These are phyloP conservation scores for Cheiracanthium punctorium DNA, from an alignment of 2,888 invertebrate genomes.

Conservation along the genomic window DNA sequence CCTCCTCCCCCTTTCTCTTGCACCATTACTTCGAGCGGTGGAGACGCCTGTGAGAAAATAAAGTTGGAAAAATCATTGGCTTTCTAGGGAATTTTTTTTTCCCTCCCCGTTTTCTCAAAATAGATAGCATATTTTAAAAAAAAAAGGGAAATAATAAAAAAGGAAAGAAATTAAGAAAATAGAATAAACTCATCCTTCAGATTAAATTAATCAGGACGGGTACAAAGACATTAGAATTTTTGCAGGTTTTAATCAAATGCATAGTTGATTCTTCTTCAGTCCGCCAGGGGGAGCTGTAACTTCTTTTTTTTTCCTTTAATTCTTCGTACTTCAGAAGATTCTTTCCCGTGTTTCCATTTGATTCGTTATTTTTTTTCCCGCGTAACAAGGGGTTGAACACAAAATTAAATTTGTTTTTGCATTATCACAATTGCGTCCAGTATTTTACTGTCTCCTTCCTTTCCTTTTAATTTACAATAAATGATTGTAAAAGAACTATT, in stretches of 20 bases:
- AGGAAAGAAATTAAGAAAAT: too few species aligned
- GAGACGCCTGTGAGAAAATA: background rate
- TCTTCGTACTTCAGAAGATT: constrained; percentile 3
- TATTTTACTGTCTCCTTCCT: too few species aligned
- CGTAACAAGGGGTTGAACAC: constrained; percentile 21
- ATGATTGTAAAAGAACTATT: too few species aligned
- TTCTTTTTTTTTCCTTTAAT: background rate
- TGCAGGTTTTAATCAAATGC: constrained; percentile 58
- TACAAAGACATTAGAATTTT: constrained; percentile 48
- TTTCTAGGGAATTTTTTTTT: background rate
- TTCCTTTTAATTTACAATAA: too few species aligned
- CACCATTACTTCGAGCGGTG: background rate
- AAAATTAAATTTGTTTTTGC: background rate
- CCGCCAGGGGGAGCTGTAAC: constrained; percentile 29
- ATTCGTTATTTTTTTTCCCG: constrained; percentile 48
- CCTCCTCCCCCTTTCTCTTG: too few species aligned
- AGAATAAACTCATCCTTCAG: constrained; percentile 30
- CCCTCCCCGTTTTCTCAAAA: background rate
- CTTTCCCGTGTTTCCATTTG: constrained; percentile 20
- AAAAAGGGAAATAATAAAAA: too few species aligned
- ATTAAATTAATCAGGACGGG: constrained; percentile 56
- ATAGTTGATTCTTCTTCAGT: constrained; percentile 26
- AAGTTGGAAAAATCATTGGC: constrained; percentile 34
- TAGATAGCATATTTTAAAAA: background rate
- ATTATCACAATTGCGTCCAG: too few species aligned